Base-by-base conservation (phyloP, 2,888 invertebrate species). In the Dichetophora obliterata region DNA sequence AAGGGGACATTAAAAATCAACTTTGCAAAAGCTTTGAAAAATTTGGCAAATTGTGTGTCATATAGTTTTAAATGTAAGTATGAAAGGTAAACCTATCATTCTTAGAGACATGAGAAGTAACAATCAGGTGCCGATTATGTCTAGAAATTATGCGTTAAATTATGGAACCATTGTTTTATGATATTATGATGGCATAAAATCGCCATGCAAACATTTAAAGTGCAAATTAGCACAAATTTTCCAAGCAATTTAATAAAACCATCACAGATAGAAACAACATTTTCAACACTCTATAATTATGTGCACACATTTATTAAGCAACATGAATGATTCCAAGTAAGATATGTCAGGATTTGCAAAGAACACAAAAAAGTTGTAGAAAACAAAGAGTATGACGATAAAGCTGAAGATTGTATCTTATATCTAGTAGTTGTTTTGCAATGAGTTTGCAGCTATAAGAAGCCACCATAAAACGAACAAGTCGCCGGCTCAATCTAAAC, bases 181-280 rank as follows among this genome's bases (percentile, higher is more conserved):
- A n/a, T n/a, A n/a, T 11, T 22, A 59, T 27, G 24, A 24, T 14
- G 24, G 11, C 16, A 27, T 59, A 16, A 27, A 27, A 19, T 4
- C 3, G 59, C 16, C 16, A 59, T 11, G 27, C 9, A 6, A 22
- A 59, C 24, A 19, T 22, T 22, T 24, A 50, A 22, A 22, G 48
- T 24, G 48, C 50, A 68, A 68, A 68, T 68, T 68, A 68, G 48
- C 50, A 68, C 68, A 68, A 84, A 83, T 85, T 85, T 84, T 83
- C 79, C 84, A 81, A 80, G 72, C 84, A 84, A 84, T 84, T 84
- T 83, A 85, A 84, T 84, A 83, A 82, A 82, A 84, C 37, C 61
- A 61, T 43, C 50, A 50, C 16, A 48, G 19, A 24, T 24, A 24
- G 68, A 48, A 50, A 34, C 5, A 50, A 27, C 43, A 83, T 80